These are phyloP conservation scores for Xiphorhynchus erythropygius DNA, from an alignment of 2,797 vertebrate genomes.

Conservation along the genomic window DNA sequence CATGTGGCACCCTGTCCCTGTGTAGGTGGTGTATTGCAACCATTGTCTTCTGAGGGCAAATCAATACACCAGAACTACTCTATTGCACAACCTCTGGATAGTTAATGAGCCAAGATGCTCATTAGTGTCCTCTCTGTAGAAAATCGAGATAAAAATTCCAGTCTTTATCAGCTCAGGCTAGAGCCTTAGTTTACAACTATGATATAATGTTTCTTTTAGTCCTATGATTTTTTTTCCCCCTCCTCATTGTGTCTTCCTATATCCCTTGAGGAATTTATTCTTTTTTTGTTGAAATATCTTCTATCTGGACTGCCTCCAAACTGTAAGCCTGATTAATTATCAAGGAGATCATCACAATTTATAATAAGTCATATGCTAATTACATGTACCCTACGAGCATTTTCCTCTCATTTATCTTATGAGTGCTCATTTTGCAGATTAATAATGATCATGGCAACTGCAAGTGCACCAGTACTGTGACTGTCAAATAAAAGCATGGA, in stretches of 20 bases:
- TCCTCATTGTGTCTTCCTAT: neutral
- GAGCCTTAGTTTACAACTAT: neutral
- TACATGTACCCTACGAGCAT: constrained; percentile 14
- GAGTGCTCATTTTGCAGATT: constrained; percentile 37
- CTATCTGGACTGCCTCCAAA: neutral
- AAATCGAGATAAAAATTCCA: neutral
- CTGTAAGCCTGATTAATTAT: constrained; percentile 40
- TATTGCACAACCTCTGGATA: neutral
- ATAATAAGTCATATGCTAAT: constrained; percentile 45
- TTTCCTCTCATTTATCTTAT: constrained; percentile 40
- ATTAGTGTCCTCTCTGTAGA: neutral
- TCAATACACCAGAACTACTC: neutral
- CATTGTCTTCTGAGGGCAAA: neutral
- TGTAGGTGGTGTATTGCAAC: neutral
- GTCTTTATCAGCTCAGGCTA: neutral
- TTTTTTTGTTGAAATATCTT: neutral
- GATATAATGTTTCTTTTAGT: neutral
- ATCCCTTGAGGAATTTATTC: neutral
- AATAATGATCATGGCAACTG: constrained; percentile 42
- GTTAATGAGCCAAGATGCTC: neutral
- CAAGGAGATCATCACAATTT: constrained; percentile 28
- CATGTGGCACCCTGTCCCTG: neutral
- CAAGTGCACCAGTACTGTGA: neutral
- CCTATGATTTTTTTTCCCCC: neutral
- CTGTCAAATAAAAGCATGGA: constrained; percentile 30